Evolutionary conservation across 2,888 invertebrate genomes (phyloP), one percentile per base, ranked within the genome.

Genomic region (Metopia argyrocephala): DNA sequence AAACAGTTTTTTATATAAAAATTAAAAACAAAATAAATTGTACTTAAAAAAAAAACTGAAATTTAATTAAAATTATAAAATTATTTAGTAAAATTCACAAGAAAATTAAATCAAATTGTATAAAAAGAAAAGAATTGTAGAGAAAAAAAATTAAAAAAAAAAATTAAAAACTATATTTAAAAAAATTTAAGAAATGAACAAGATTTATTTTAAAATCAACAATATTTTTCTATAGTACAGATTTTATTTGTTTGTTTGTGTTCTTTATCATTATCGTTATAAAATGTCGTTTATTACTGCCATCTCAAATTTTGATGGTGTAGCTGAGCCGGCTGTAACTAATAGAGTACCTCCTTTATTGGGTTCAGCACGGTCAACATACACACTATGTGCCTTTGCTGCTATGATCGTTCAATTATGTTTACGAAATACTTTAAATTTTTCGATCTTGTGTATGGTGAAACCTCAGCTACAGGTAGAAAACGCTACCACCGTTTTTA

Each of bases 401-500:
- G 84, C 87, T 9, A 88, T 89, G 79, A 82, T 89, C 5, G 84
- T 87, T 15, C 89, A 91, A 3, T 85, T 91, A 57, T 85, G 89
- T 56, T 87, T 92, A 86, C 88, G 92, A 7, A 91, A 92, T 71
- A 92, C 92, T 85, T 87, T 93, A 50, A 92, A 91, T 83, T 91
- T 93, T 80, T 91, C 92, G 4, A 90, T 93, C 61, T 90, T 92
- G 3, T 92, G 92, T 84, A 93, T 93, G 93, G 91, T 92, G 18
- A 91, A 91, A 78, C 86, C 87, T 4, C 89, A 89, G 3, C 70
- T 68, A n/a, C 12, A 46, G 1, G 9, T 23, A 4, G 64, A 73
- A 84, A 85, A 48, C 38, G 4, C 38, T 69, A 18, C 0, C 5
- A 73, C 5, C 15, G 61, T 21, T 6, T 21, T 3, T 23, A 59